These are phyloP conservation scores for Hyppa rectilinea DNA, from an alignment of 2,888 invertebrate genomes.

Conservation along the genomic window DNA sequence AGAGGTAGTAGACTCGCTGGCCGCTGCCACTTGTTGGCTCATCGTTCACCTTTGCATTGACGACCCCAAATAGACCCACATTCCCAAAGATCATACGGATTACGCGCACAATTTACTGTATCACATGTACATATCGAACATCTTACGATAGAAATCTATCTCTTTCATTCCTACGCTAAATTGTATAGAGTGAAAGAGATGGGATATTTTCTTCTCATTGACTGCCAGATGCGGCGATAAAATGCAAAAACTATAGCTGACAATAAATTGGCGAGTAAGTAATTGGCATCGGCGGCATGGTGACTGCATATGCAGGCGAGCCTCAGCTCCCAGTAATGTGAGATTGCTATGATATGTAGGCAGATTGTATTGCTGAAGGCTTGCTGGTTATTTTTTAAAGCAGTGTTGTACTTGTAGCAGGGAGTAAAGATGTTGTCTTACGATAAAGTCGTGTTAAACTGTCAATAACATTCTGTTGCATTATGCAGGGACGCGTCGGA, in stretches of 20 bases:
- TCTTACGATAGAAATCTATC: slow-evolving; percentile 5
- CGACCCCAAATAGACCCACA: slow-evolving; percentile 34
- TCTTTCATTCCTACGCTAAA: slow-evolving; percentile 21
- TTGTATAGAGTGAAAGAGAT: slow-evolving; percentile 15
- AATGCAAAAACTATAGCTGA: slow-evolving; percentile 53
- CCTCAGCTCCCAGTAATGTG: slow-evolving; percentile 37
- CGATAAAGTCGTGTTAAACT: slow-evolving; percentile 5
- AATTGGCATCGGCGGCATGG: slow-evolving; percentile 34
- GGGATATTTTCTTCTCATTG: slow-evolving; percentile 10
- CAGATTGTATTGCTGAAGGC: slow-evolving; percentile 24
- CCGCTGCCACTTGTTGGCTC: neutral
- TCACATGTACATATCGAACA: slow-evolving; percentile 30
- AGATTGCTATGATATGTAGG: slow-evolving; percentile 39
- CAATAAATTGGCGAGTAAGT: slow-evolving; percentile 62
- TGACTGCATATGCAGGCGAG: slow-evolving; percentile 47
- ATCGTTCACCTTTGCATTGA: slow-evolving; percentile 9
- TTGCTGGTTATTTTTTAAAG: slow-evolving; percentile 15
- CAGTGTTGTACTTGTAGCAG: neutral
- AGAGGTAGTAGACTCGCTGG: neutral
- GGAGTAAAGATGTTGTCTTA: slow-evolving; percentile 17
- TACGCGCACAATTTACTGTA: slow-evolving; percentile 34
- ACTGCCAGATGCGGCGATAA: slow-evolving; percentile 49
- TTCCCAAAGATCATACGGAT: slow-evolving; percentile 33
- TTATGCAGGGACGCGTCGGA: neutral
- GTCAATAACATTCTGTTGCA: slow-evolving; percentile 15